phyloP scores from a whole-genome alignment of 2,888 invertebrate species.

The Chrysina gloriosa region DNA sequence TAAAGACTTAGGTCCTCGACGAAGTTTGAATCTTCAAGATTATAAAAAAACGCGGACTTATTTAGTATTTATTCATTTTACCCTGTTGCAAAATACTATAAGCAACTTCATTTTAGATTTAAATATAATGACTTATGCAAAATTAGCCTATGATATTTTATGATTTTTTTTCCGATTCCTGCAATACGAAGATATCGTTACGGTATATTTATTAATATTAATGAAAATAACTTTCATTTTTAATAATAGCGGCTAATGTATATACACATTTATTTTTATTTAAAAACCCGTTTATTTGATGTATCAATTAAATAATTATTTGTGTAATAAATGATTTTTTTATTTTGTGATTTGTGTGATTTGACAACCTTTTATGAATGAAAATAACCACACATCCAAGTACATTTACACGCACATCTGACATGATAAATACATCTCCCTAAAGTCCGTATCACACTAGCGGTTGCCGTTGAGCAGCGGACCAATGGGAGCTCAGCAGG shows the following conservation, averaged over 20 bases:
- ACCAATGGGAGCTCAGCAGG: too few relatives aligned
- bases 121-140: slow-evolving; percentile 29
- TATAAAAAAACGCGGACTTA: slow-evolving; percentile 93
- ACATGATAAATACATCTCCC: too few relatives aligned
- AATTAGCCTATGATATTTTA: slow-evolving; percentile 22
- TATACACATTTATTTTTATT: slow-evolving; percentile 37
- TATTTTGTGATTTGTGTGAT: not conserved
- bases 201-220: slow-evolving; percentile 30
- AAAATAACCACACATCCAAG: not conserved
- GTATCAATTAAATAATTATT: slow-evolving; percentile 30
- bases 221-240: slow-evolving; percentile 25
- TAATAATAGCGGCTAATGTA: slow-evolving; percentile 30
- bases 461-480: too few relatives aligned
- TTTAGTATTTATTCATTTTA: slow-evolving; percentile 61
- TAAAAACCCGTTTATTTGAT: slow-evolving; percentile 32
- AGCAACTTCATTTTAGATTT: slow-evolving; percentile 32
- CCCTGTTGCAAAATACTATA: not conserved
- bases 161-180: slow-evolving; percentile 1
- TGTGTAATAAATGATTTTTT: slow-evolving; percentile 34
- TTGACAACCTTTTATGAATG: not conserved
- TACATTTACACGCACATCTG: too few relatives aligned
- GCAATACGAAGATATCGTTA: not conserved
- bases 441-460: too few relatives aligned
- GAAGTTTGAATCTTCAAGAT: slow-evolving; percentile 90
- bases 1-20: slow-evolving; percentile 84